Evolutionary conservation across 2,113 vertebrate species (phyloP).

Genomic region (Ciconia boyciana): DNA sequence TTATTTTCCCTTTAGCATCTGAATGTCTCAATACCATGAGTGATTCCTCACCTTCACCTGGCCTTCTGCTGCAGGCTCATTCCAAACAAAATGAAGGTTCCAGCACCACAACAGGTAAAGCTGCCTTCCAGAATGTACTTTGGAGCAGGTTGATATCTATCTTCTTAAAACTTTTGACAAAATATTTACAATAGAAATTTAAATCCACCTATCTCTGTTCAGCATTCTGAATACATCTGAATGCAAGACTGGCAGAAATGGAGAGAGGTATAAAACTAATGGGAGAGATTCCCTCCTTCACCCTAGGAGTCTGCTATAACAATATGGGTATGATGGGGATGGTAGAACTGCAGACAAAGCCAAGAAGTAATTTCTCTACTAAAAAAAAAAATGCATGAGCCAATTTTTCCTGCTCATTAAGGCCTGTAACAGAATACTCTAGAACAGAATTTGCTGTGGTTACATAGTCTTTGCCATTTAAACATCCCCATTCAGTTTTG

Average conservation of each 20-base stretch:
- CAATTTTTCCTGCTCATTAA: neutral
- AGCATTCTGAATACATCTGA: neutral
- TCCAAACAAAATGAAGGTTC: neutral
- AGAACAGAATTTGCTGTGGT: neutral
- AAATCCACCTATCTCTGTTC: neutral
- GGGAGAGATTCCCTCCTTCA: neutral
- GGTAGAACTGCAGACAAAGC: neutral
- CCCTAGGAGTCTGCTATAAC: neutral
- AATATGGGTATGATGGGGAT: neutral
- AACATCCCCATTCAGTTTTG: neutral
- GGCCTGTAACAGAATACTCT: neutral
- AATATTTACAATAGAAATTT: neutral
- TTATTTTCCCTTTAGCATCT: neutral
- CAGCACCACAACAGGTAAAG: conserved; percentile 28
- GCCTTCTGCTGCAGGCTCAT: neutral
- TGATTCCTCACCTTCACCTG: neutral
- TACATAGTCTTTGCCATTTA: neutral
- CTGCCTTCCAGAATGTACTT: neutral
- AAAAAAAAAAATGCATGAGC: neutral
- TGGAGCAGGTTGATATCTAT: neutral
- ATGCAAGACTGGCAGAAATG: neutral
- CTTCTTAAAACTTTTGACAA: neutral
- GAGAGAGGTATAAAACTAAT: neutral
- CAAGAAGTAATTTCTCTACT: neutral
- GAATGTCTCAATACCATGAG: neutral